Conservation (phyloP, 2,888 invertebrate species). For the Erannis defoliaria region DNA sequence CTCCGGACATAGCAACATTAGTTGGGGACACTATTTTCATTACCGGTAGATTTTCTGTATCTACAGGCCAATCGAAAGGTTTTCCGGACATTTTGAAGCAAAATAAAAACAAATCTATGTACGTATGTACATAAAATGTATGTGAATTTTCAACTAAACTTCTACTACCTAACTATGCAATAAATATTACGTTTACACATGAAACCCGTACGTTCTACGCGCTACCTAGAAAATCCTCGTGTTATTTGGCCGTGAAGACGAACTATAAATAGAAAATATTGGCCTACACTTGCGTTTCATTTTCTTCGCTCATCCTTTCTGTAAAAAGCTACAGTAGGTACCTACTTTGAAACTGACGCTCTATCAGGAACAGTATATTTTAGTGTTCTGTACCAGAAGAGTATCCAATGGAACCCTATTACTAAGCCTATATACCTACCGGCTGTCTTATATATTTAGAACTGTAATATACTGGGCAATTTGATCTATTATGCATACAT, state of each 20-base stretch:
- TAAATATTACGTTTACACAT: neutral
- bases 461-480: too few relatives aligned
- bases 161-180: neutral
- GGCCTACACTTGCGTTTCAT: conserved; percentile 25
- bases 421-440: too few relatives aligned
- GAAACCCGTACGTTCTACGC: neutral
- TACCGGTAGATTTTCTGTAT: conserved; percentile 71
- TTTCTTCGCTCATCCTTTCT: neutral
- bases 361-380: too few relatives aligned
- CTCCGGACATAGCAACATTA: conserved; percentile 67
- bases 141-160: neutral
- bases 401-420: too few relatives aligned
- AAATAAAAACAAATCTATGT: neutral
- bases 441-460: too few relatives aligned
- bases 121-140: neutral
- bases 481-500: too few relatives aligned
- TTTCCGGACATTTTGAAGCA: conserved; percentile 58
- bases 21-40: conserved; percentile 74
- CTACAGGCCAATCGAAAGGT: conserved; percentile 67
- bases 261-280: conserved; percentile 41
- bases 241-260: conserved; percentile 35
- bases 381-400: too few relatives aligned
- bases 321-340: neutral
- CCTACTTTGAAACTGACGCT: too few relatives aligned
- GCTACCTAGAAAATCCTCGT: conserved; percentile 10